These are phyloP conservation scores for Sussaba pulchella DNA, from an alignment of 2,888 invertebrate genomes.

Conservation along the genomic window DNA sequence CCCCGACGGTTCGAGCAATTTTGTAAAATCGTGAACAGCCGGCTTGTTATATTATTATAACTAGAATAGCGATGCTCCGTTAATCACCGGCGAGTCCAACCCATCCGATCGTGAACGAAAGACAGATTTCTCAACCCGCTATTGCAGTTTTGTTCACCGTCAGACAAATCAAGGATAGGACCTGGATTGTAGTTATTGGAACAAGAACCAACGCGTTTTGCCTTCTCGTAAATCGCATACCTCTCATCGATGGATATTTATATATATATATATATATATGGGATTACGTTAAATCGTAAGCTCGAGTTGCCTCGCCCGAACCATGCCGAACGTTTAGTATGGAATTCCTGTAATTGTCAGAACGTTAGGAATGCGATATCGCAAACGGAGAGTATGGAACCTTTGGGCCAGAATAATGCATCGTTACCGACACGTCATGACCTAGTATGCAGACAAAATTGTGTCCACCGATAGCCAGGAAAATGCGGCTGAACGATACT, in stretches of 20 bases:
- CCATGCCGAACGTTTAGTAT: slow-evolving; percentile 21
- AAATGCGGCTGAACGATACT: too few relatives aligned
- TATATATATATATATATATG: too few relatives aligned
- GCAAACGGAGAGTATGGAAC: background rate
- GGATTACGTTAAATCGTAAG: slow-evolving; percentile 10
- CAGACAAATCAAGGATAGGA: background rate
- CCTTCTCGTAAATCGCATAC: slow-evolving; percentile 5
- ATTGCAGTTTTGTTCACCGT: background rate
- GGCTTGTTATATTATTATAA: background rate
- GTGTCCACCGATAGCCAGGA: too few relatives aligned
- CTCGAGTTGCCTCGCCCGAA: slow-evolving; percentile 5
- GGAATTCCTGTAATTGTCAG: slow-evolving; percentile 30
- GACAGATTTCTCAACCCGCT: background rate
- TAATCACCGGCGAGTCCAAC: background rate
- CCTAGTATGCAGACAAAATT: too few relatives aligned
- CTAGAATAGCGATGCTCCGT: background rate
- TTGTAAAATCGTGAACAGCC: background rate
- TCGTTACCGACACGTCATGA: too few relatives aligned
- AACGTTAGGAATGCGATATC: slow-evolving; percentile 27
- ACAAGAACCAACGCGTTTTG: slow-evolving; percentile 2
- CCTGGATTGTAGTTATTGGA: background rate
- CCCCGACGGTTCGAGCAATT: background rate
- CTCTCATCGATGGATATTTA: background rate
- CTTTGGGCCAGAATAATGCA: background rate
- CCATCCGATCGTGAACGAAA: background rate